These are phyloP conservation scores for Acanthosepion esculentum DNA, from an alignment of 2,888 invertebrate species.

Conservation along the genomic window DNA sequence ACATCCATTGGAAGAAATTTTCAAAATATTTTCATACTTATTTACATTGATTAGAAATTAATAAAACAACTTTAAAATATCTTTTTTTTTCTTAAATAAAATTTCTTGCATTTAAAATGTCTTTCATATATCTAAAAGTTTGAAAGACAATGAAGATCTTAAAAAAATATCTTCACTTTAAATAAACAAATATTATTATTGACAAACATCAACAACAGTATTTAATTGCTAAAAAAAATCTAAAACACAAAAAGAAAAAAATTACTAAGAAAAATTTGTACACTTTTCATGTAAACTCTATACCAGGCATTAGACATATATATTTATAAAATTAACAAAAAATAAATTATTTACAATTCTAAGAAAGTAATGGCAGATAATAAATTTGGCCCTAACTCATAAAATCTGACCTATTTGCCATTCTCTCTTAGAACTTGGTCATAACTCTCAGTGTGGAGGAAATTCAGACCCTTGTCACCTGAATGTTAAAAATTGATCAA, in stretches of 20 bases:
- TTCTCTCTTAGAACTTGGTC: background rate
- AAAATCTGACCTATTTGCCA: background rate
- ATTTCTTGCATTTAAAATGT: background rate
- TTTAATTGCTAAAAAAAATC: background rate
- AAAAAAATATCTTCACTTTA: background rate
- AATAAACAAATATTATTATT: background rate
- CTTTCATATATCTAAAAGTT: background rate
- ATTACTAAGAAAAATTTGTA: background rate
- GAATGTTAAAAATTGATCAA: background rate
- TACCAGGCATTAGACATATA: background rate
- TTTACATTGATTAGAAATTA: too few relatives aligned
- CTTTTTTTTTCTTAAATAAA: background rate
- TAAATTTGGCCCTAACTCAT: background rate
- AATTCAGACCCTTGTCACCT: background rate
- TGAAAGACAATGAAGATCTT: background rate
- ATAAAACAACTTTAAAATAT: background rate
- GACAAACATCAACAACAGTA: background rate
- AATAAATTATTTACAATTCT: slow-evolving; percentile 20
- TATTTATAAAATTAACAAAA: background rate
- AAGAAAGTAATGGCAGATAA: background rate
- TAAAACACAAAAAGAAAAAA: background rate
- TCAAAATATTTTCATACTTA: background rate
- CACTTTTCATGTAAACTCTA: background rate
- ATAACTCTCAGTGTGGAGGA: background rate
- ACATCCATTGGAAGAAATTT: background rate